Evolutionary conservation across 2,888 invertebrate genomes (phyloP), one percentile per base, ranked within the genome.

Genomic region (Caenorhabditis drosophilae): DNA sequence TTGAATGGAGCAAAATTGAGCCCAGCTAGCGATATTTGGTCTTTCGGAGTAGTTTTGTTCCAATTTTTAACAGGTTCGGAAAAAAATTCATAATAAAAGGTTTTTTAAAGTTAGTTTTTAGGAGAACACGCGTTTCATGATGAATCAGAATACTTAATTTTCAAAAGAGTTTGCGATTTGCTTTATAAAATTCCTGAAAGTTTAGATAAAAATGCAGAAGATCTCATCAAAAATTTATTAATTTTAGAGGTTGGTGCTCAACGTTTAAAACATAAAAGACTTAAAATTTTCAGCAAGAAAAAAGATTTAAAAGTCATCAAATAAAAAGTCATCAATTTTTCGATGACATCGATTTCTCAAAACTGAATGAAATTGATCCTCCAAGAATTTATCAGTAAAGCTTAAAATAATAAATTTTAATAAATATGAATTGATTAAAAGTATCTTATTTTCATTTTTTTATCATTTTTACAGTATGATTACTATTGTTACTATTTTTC

Each of bases 101-200:
- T 15, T 77, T 31, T 68, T 48, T 44, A 4, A 15, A 44, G n/a
- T 23, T 25, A 34, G 2, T 38, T 73, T 54, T 41, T 55, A 57
- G 79, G 80, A 4, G 26, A 54, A 16, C 68, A 76, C 27, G 74
- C 77, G 23, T 77, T 78, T 58, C 69, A 75, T 18, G 76, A 77
- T 52, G 72, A 70, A 70, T 92, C 90, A 84, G 97, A 98, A 84
- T 98, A 93, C 86, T 88, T 93, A 73, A 94, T 96, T 76, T 98
- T 97, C 85, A 92, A 94, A 86, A 93, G 94, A 86, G 94, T 98
- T 79, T 87, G 91, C 52, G 91, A 90, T 84, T 87, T 92, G 83
- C 91, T 93, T 53, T 94, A 93, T 84, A 90, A 90, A 82, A 93
- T 94, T 81, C 94, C 96, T 0, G 91, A 92, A 83, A 92, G 91